Percentiles rank a stretch among this genome's conserved stretches.
Conservation (phyloP, 1,140 invertebrate species). For the Drosophila obscura region DNA sequence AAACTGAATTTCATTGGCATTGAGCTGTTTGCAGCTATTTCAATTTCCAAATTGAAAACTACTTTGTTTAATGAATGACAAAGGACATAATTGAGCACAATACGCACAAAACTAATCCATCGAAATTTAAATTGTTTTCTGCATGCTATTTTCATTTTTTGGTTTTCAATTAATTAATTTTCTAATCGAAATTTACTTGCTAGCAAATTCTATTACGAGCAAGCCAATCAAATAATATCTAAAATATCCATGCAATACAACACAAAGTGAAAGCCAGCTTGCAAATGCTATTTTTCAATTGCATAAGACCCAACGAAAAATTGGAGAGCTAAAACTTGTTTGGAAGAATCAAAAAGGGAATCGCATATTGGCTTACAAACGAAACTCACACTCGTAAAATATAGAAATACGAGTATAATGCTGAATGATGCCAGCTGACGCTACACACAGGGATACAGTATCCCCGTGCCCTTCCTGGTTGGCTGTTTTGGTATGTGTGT, state of each 20-base stretch:
- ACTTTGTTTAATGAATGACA: constrained; percentile 6
- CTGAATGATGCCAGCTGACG: constrained; percentile 75
- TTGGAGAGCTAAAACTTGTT: neutral
- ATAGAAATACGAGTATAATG: constrained; percentile 55
- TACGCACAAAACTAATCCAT: neutral
- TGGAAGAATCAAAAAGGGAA: constrained; percentile 30
- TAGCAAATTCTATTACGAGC: neutral
- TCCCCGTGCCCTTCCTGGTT: constrained; percentile 5
- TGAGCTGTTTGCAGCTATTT: constrained; percentile 7
- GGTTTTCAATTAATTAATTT: neutral
- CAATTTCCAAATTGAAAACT: constrained; percentile 12
- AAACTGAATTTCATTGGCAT: constrained; percentile 24
- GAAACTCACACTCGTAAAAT: constrained; percentile 42
- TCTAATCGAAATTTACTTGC: neutral
- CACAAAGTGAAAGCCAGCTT: neutral
- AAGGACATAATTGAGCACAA: constrained; percentile 5
- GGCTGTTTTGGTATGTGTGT: constrained; percentile 28
- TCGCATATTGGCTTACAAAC: constrained; percentile 37
- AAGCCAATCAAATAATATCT: neutral
- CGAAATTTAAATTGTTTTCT: constrained; percentile 4
- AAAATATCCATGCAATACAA: neutral
- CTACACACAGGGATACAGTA: constrained; percentile 23
- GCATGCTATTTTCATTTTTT: neutral
- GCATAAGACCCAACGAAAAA: neutral
- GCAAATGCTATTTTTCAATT: neutral